Evolutionary conservation across 2,113 vertebrate genomes (phyloP).

Genomic region (Phalacrocorax aristotelis): DNA sequence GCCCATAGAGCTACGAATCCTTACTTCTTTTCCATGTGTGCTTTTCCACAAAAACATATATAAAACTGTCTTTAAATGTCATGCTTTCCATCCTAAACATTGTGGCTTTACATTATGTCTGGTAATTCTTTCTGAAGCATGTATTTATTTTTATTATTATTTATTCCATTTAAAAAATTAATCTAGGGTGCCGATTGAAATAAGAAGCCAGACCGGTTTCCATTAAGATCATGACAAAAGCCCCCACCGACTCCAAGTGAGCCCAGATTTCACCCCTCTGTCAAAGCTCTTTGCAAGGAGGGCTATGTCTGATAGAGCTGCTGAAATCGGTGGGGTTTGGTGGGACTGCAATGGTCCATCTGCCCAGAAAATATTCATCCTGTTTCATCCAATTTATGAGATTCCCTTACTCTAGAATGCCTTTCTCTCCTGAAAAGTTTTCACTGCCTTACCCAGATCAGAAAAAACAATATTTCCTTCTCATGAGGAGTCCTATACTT

Average conservation of each 20-base stretch:
- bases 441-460: background rate
- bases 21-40: background rate
- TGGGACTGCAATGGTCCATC: background rate
- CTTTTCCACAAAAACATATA: background rate
- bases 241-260: background rate
- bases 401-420: constrained; percentile 20
- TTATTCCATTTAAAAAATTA: background rate
- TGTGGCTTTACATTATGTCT: background rate
- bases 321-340: background rate
- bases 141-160: background rate
- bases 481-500: background rate
- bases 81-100: background rate
- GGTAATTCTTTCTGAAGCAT: background rate
- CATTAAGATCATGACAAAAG: background rate
- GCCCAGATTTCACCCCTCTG: background rate
- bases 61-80: background rate
- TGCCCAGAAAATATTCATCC: background rate
- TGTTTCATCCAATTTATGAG: background rate
- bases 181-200: background rate
- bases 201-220: background rate
- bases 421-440: background rate
- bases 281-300: background rate
- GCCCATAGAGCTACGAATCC: background rate
- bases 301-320: background rate
- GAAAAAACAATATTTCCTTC: constrained; percentile 6